A percentile compares a stretch with the other conserved stretches of the same genome.
phyloP scores from a whole-genome alignment of 2,797 vertebrate genomes.

The Cryptoblepharus egeriae region DNA sequence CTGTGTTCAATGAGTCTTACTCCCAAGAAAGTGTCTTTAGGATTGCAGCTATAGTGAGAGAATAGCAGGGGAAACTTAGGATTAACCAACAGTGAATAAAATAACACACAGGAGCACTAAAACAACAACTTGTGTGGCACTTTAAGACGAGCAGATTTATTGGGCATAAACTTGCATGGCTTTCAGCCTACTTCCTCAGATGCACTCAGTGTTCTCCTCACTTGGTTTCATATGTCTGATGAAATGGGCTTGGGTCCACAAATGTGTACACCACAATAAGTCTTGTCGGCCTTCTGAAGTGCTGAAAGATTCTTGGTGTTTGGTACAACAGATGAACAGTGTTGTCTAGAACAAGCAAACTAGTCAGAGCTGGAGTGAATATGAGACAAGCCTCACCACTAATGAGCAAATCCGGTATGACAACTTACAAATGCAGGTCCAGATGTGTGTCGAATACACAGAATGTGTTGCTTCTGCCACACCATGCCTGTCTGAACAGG shows the following conservation, averaged over 20 bases:
- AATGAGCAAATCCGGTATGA: constrained; percentile 5
- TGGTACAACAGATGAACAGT: neutral
- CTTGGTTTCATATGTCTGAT: neutral
- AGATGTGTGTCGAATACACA: neutral
- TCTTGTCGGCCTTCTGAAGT: neutral
- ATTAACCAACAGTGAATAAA: neutral
- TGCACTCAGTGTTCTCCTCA: neutral
- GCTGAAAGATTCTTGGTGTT: neutral
- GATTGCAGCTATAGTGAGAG: too few species aligned
- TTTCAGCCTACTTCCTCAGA: neutral
- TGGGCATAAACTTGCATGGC: neutral
- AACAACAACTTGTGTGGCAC: neutral
- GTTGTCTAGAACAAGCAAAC: neutral
- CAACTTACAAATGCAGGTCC: neutral
- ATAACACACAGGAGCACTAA: neutral
- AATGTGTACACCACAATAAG: neutral
- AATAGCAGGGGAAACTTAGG: neutral
- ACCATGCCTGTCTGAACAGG: constrained; percentile 20
- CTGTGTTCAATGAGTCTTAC: too few species aligned
- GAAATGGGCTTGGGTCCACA: neutral
- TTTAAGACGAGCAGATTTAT: neutral
- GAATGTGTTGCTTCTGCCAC: neutral
- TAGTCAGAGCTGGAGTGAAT: neutral
- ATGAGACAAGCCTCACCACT: neutral
- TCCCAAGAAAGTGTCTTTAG: too few species aligned